phyloP scores from a whole-genome alignment of 2,113 vertebrate species.

The Ia io region DNA sequence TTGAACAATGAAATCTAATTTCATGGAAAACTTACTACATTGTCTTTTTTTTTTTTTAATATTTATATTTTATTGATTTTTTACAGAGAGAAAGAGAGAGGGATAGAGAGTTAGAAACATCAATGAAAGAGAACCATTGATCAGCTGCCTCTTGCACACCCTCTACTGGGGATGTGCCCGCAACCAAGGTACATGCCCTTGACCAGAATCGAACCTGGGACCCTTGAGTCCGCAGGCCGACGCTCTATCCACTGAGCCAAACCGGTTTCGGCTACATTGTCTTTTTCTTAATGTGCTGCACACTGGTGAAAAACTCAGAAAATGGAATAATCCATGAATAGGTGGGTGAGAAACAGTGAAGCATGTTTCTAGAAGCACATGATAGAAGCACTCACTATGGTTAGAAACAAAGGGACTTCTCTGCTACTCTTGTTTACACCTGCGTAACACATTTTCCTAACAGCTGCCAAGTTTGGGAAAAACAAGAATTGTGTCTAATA shows the following conservation, averaged over 20 bases:
- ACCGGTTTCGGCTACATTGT: no score
- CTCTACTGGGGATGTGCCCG: no score
- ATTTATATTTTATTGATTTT: no score
- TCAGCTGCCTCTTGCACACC: no score
- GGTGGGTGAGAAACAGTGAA: background rate
- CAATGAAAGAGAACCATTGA: no score
- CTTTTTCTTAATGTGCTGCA: background rate
- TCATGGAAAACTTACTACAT: background rate
- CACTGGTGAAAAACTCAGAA: background rate
- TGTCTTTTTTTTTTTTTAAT: no score
- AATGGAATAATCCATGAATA: background rate
- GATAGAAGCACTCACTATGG: background rate
- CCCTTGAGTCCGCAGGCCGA: no score
- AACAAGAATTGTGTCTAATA: background rate
- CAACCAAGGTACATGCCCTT: no score
- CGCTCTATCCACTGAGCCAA: no score
- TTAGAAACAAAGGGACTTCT: background rate
- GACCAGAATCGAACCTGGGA: no score
- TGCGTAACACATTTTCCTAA: background rate
- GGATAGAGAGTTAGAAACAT: no score
- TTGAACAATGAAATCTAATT: background rate
- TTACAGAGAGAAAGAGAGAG: no score
- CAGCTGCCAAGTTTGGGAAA: background rate
- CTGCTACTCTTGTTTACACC: background rate
- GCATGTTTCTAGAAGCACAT: background rate